Conservation (phyloP, 1,140 invertebrate species). For the Euglossa dilemma region DNA sequence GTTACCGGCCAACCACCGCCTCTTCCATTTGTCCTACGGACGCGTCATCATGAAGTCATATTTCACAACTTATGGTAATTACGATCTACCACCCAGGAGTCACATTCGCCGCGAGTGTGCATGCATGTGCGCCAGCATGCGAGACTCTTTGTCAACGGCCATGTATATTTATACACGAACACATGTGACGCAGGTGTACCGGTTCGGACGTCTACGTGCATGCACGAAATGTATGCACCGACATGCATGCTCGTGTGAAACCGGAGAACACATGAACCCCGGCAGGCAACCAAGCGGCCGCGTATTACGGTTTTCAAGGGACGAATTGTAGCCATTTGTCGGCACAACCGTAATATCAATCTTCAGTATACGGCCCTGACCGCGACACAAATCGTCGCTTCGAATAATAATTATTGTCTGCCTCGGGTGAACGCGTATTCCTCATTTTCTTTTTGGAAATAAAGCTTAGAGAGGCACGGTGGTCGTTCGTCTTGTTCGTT, state of each 20-base stretch:
- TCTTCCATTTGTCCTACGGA: slow-evolving; percentile 76
- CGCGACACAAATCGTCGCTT: slow-evolving; percentile 68
- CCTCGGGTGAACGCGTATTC: background rate
- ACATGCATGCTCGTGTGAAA: background rate
- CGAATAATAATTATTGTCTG: slow-evolving; percentile 70
- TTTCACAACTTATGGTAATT: slow-evolving; percentile 82
- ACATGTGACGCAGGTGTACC: background rate
- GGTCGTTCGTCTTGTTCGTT: too few species aligned
- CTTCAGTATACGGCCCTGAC: slow-evolving; percentile 58
- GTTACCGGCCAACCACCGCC: slow-evolving; percentile 54
- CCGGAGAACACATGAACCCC: background rate
- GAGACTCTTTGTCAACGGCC: slow-evolving; percentile 70
- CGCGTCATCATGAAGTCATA: slow-evolving; percentile 80
- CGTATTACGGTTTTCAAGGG: slow-evolving; percentile 77
- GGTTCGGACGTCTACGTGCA: background rate
- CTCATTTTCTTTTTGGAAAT: background rate
- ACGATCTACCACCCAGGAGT: slow-evolving; percentile 79
- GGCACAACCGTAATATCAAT: slow-evolving; percentile 68
- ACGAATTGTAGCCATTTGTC: slow-evolving; percentile 71
- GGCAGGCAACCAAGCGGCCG: slow-evolving; percentile 52
- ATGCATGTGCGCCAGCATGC: slow-evolving; percentile 48
- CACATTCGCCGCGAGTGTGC: slow-evolving; percentile 61
- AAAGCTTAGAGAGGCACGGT: too few species aligned
- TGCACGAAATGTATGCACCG: slow-evolving; percentile 25
- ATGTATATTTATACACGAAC: slow-evolving; percentile 36